Evolutionary conservation across 2,797 vertebrate genomes (phyloP).

Genomic region (Lepilemur ruficaudatus): DNA sequence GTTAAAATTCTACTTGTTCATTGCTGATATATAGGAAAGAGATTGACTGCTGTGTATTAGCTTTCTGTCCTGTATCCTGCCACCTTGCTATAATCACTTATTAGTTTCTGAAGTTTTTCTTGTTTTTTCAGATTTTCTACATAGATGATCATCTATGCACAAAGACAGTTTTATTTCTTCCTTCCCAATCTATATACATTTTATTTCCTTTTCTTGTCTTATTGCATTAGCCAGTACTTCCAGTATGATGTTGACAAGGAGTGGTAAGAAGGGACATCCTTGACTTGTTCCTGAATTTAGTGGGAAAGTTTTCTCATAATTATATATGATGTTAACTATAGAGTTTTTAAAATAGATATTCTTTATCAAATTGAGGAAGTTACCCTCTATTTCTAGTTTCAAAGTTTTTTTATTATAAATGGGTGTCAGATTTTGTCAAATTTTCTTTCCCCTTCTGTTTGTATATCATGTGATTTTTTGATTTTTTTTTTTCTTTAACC

Average conservation of each 20-base stretch:
- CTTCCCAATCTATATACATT: not conserved
- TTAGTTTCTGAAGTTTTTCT: not conserved
- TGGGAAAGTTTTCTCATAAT: not conserved
- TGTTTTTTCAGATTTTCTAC: not conserved
- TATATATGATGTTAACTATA: not conserved
- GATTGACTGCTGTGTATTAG: not conserved
- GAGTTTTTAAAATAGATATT: not conserved
- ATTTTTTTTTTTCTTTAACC: not conserved
- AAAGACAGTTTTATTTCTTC: not conserved
- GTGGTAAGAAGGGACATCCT: not conserved
- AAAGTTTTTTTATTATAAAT: not conserved
- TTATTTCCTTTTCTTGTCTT: not conserved
- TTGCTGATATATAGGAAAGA: not conserved
- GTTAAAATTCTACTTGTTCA: not conserved
- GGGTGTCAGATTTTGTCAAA: not conserved
- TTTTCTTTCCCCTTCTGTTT: not conserved
- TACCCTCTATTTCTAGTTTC: not conserved
- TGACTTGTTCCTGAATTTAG: not conserved
- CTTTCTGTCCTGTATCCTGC: not conserved
- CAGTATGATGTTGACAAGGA: not conserved
- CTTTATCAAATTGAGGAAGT: not conserved
- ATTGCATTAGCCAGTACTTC: not conserved
- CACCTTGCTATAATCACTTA: not conserved
- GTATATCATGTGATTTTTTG: not conserved
- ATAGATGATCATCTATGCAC: not conserved